Evolutionary conservation across 2,888 invertebrate species (phyloP), one percentile per base, ranked within the genome.

Genomic region (Anoncus sp.): DNA sequence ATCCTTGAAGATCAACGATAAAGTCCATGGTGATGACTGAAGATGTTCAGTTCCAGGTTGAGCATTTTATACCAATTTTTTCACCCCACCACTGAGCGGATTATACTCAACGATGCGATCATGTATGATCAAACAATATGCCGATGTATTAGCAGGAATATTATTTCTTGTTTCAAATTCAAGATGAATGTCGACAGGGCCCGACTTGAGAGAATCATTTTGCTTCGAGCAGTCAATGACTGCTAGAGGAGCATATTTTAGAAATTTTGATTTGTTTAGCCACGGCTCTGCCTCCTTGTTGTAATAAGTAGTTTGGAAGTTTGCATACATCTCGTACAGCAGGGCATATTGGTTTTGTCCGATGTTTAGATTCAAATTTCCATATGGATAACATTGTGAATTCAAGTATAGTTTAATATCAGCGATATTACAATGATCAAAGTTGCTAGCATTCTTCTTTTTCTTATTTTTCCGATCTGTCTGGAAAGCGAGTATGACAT

Each of bases 241-340:
- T 20, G 14, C 12, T 20, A 51, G 51, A 22, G 51, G 51, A 10
- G 51, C 12, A 22, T 51, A 22, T 6, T 51, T 22, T 4, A 22
- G 3, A 51, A 51, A 51, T 9, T 51, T 3, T 1, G 51, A 22
- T 12, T 51, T 51, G 7, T 51, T 22, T 22, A 51, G 20, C 6
- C 4, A 51, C 18, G 24, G 51, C 12, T 51, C 51, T 4, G 51
- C 51, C 24, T 51, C 24, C 24, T 4, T 51, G 12, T 51, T 51
- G 51, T 51, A 51, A 22, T 51, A 51, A 12, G 22, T 51, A 12
- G 22, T 51, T 12, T 51, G 51, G 7, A 51, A 51, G 51, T 45
- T n/a, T 45, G 16, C 45, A 9, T 45, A 45, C 45, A 45, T 45
- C 45, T 45, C 45, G 10, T 45, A 45, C 45, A 45, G 16, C 4